phyloP scores from a whole-genome alignment of 2,113 vertebrate species.

The Xenopus tropicalis region UCB_Xtro_10.0 CM004450.2:84423001-84423500 shows the following conservation, averaged over 20 bases:
- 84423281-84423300: background rate
- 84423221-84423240: background rate
- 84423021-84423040: background rate
- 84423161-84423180: background rate
- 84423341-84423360: background rate
- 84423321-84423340: background rate
- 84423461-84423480: background rate
- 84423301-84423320: background rate
- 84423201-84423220: background rate
- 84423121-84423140: conserved; percentile 32
- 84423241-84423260: background rate
- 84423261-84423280: background rate
- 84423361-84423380: background rate
- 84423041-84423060: conserved; percentile 22
- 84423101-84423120: conserved; percentile 18
- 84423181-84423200: background rate
- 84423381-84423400: background rate
- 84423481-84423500: conserved; percentile 4
- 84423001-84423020: conserved; percentile 17
- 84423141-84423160: background rate
- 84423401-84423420: background rate
- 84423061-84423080: conserved; percentile 30
- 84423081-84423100: background rate
- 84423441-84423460: conserved; percentile 23
- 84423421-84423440: background rate